Conservation (phyloP, 2,113 vertebrate genomes). For the Epinephelus fuscoguttatus region DNA sequence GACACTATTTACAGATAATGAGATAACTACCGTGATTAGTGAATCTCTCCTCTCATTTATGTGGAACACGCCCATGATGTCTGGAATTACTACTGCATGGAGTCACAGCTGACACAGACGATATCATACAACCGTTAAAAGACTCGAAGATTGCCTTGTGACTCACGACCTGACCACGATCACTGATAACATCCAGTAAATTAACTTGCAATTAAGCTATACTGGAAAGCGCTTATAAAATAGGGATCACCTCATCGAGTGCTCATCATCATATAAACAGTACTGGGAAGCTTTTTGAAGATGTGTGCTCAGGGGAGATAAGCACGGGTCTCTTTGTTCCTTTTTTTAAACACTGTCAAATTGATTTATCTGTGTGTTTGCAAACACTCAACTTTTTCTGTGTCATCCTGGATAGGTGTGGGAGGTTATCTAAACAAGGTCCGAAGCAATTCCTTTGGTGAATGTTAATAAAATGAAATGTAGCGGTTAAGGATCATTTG, state of each 20-base stretch:
- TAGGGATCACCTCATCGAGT: not conserved
- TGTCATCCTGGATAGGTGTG: not conserved
- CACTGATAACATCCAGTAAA: not conserved
- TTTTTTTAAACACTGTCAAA: not conserved
- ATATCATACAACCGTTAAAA: not conserved
- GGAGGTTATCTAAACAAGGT: not conserved
- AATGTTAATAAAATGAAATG: not conserved
- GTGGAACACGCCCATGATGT: not conserved
- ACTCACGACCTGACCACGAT: not conserved
- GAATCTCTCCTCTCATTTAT: not conserved
- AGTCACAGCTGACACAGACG: not conserved
- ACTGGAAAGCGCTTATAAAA: not conserved
- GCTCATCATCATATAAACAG: not conserved
- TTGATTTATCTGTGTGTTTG: not conserved
- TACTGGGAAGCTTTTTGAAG: not conserved
- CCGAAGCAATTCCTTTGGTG: not conserved
- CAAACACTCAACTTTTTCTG: not conserved
- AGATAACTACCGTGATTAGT: not conserved
- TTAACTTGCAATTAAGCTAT: too few species aligned
- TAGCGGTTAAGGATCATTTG: not conserved
- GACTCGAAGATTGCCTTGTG: not conserved
- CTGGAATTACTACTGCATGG: not conserved
- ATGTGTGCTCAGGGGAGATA: not conserved
- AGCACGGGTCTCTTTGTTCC: not conserved
- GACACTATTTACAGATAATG: not conserved